These are phyloP conservation scores for Apis cerana DNA, from an alignment of 1,140 invertebrate species.

Conservation along the genomic window DNA sequence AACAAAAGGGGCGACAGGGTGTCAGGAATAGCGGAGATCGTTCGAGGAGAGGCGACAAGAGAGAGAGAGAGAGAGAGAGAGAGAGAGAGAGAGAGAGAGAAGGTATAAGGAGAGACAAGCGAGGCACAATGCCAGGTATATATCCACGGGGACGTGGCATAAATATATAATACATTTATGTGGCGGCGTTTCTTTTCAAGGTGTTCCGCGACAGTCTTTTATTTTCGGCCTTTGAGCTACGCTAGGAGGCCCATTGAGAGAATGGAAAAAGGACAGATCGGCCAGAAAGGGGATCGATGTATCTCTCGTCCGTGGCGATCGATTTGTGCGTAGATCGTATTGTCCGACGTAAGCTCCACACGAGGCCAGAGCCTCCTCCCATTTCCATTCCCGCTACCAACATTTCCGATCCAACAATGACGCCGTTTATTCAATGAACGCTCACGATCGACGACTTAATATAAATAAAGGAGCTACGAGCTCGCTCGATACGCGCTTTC, in stretches of 20 bases:
- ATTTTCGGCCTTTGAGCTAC: constrained; percentile 48
- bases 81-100: background rate
- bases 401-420: constrained; percentile 36
- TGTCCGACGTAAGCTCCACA: constrained; percentile 41
- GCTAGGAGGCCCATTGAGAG: constrained; percentile 44
- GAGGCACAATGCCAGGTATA: constrained; percentile 65
- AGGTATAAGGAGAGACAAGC: background rate
- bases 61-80: background rate
- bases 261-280: constrained; percentile 35
- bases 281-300: constrained; percentile 28
- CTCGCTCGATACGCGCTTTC: background rate
- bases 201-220: constrained; percentile 61
- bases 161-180: constrained; percentile 63
- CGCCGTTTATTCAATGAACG: constrained; percentile 20
- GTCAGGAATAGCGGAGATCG: constrained; percentile 53
- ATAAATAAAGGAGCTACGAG: constrained; percentile 19
- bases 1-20: constrained; percentile 61
- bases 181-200: constrained; percentile 51
- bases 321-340: constrained; percentile 49
- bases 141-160: constrained; percentile 56
- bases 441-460: constrained; percentile 21
- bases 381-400: constrained; percentile 40
- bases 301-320: constrained; percentile 45
- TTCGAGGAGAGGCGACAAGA: background rate
- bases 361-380: constrained; percentile 40